phyloP scores from a whole-genome alignment of 23 tunicate species.

The Corella eumyota region DNA sequence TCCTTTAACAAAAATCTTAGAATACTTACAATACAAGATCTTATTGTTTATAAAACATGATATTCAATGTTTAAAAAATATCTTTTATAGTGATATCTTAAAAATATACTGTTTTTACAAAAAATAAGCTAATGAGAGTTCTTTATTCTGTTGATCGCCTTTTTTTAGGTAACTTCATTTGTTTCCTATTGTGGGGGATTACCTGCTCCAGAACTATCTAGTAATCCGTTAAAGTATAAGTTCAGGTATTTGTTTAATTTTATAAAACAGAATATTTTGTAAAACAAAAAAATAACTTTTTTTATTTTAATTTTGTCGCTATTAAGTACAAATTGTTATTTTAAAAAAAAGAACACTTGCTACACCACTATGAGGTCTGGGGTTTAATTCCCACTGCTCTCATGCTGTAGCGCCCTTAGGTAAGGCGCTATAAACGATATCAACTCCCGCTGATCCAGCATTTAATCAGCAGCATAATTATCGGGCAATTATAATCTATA shows the following conservation, averaged over 20 bases:
- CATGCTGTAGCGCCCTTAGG: too few relatives aligned
- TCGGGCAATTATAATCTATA: too few relatives aligned
- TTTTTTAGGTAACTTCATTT: slow-evolving; percentile 54
- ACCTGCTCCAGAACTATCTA: slow-evolving; percentile 93
- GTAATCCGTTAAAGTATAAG: slow-evolving; percentile 85
- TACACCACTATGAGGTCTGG: too few relatives aligned
- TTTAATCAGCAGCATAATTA: too few relatives aligned
- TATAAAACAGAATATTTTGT: background rate
- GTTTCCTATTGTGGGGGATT: slow-evolving; percentile 96
- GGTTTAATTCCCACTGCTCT: too few relatives aligned
- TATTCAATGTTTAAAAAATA: background rate
- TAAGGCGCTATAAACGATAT: too few relatives aligned
- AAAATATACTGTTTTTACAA: background rate
- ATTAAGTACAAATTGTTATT: background rate
- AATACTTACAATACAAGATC: background rate
- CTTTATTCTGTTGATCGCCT: too few relatives aligned
- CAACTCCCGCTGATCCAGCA: too few relatives aligned
- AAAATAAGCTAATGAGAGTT: too few relatives aligned
- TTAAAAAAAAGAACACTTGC: too few relatives aligned
- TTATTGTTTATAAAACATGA: background rate
- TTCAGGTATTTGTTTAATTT: slow-evolving; percentile 43
- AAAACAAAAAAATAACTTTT: background rate
- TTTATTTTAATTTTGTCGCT: background rate
- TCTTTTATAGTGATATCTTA: background rate
- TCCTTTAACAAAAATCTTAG: background rate